phyloP scores from a whole-genome alignment of 2,113 vertebrate species.

The Nicator chloris region DNA sequence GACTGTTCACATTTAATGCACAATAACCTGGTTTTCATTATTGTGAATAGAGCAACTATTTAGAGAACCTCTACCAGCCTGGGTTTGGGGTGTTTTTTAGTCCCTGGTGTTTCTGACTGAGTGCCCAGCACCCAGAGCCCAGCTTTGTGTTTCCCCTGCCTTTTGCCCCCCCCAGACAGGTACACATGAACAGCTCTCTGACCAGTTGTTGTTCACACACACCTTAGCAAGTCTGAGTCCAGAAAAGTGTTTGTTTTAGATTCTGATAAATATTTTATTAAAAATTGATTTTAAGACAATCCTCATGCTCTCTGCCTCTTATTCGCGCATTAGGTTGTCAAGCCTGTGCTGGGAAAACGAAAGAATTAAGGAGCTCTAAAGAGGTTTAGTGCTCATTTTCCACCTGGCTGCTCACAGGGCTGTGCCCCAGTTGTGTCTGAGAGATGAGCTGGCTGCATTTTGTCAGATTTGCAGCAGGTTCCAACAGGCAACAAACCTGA shows the following conservation, averaged over 20 bases:
- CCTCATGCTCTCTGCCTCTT: neutral
- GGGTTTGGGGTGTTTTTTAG: neutral
- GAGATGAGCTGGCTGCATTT: neutral
- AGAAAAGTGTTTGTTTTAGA: conserved; percentile 51
- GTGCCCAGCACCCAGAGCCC: neutral
- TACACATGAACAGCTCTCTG: neutral
- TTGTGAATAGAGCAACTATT: neutral
- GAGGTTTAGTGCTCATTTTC: neutral
- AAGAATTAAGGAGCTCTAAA: neutral
- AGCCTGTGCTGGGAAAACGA: neutral
- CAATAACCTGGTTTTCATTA: neutral
- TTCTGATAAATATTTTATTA: conserved; percentile 68
- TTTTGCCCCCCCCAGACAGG: neutral
- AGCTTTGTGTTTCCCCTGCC: neutral
- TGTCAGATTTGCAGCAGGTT: neutral
- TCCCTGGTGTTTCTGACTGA: neutral
- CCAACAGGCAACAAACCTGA: neutral
- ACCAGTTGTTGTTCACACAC: neutral
- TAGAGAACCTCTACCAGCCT: neutral
- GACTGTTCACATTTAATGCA: neutral
- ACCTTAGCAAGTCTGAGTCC: conserved; percentile 37
- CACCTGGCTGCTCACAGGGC: neutral
- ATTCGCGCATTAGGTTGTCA: fast-evolving
- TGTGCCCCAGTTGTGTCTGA: neutral
- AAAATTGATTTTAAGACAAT: conserved; percentile 60